Conservation (phyloP, 2,113 vertebrate genomes). For the Pseudopipra pipra region DNA sequence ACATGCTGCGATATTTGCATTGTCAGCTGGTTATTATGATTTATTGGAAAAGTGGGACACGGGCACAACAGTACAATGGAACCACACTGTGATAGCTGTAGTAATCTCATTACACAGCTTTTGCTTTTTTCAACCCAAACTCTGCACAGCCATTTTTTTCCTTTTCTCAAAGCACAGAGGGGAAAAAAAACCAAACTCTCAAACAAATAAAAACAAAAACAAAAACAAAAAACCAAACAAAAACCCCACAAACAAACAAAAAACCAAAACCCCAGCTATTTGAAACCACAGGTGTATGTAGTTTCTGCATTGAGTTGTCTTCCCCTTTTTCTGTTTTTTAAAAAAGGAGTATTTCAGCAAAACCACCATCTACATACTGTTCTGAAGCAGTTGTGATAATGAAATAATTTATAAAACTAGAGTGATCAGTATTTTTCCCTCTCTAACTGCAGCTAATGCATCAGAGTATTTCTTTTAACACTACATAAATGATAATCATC, state of each 20-base stretch:
- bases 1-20: slow-evolving; percentile 17
- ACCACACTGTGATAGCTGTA: not conserved
- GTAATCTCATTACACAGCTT: not conserved
- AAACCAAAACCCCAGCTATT: not conserved
- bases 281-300: not conserved
- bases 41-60: not conserved
- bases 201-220: not conserved
- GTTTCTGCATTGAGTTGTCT: not conserved
- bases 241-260: too few relatives aligned
- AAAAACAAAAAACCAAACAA: not conserved
- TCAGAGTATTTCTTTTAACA: not conserved
- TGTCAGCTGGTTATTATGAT: slow-evolving; percentile 52
- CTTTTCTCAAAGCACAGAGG: not conserved
- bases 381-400: not conserved
- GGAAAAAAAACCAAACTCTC: too few relatives aligned
- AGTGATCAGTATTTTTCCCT: not conserved
- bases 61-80: not conserved
- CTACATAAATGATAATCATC: not conserved
- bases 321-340: not conserved
- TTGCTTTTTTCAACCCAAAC: slow-evolving; percentile 21
- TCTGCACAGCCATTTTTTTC: not conserved
- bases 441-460: not conserved
- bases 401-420: not conserved
- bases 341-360: not conserved
- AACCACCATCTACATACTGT: not conserved